phyloP scores from a whole-genome alignment of 2,113 vertebrate species.

The Puffinus mauretanicus region DNA sequence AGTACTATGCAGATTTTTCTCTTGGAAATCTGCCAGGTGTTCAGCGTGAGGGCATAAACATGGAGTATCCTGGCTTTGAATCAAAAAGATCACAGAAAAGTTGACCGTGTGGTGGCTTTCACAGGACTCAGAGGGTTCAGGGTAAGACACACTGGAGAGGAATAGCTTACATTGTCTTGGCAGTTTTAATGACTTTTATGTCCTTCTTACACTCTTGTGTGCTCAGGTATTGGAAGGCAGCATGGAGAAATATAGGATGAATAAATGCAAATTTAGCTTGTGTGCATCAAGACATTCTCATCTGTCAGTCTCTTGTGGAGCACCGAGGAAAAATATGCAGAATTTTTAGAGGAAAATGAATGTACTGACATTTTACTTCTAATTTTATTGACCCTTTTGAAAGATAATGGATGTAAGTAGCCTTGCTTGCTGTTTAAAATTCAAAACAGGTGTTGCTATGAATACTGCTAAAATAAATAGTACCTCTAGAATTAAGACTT shows the following conservation, averaged over 20 bases:
- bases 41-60: not conserved
- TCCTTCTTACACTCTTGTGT: not conserved
- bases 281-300: not conserved
- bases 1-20: not conserved
- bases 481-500: not conserved
- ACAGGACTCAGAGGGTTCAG: not conserved
- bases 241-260: not conserved
- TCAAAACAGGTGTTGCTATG: not conserved
- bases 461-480: not conserved
- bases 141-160: not conserved
- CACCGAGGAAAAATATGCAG: not conserved
- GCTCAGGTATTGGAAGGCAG: not conserved
- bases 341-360: not conserved
- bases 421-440: not conserved
- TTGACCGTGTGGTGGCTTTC: not conserved
- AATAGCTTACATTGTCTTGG: not conserved
- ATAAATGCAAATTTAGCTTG: not conserved
- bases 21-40: not conserved
- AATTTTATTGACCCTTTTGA: not conserved
- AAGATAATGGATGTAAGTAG: not conserved
- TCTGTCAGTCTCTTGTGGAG: not conserved
- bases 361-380: not conserved
- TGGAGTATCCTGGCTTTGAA: not conserved
- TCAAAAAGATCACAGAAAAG: slow-evolving; percentile 13
- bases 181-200: not conserved